Conservation (phyloP, 2,113 vertebrate species). For the Corydoras maculifer region DNA sequence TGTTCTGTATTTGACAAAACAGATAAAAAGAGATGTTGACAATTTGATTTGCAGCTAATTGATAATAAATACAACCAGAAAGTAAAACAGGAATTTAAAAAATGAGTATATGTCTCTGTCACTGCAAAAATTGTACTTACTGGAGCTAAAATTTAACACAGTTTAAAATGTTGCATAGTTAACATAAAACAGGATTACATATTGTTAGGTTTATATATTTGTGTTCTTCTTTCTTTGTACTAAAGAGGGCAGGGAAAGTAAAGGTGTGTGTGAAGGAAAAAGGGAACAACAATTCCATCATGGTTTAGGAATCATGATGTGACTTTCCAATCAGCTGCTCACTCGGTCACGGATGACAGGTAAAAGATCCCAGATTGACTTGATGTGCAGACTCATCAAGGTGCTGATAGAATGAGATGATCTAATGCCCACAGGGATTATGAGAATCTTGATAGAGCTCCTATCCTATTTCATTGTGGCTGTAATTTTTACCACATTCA, state of each 20-base stretch:
- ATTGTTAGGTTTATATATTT: too few relatives aligned
- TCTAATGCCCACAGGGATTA: conserved; percentile 28
- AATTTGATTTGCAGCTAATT: too few relatives aligned
- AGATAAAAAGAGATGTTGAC: too few relatives aligned
- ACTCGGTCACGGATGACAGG: conserved; percentile 25
- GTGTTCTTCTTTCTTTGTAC: too few relatives aligned
- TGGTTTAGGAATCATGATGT: not conserved
- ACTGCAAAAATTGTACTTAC: too few relatives aligned
- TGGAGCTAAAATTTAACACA: too few relatives aligned
- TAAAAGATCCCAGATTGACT: conserved; percentile 30
- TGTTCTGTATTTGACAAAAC: too few relatives aligned
- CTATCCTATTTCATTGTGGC: conserved; percentile 23
- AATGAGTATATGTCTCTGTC: too few relatives aligned
- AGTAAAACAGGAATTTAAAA: too few relatives aligned
- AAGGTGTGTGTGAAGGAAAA: not conserved
- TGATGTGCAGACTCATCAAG: conserved; percentile 39
- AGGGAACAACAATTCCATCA: conserved; percentile 2
- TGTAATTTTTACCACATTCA: conserved; percentile 17
- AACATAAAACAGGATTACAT: too few relatives aligned
- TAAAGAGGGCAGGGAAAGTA: not conserved
- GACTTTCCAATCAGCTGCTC: conserved; percentile 11
- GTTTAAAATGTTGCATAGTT: too few relatives aligned
- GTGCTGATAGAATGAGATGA: conserved; percentile 40
- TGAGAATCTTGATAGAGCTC: conserved; percentile 18
- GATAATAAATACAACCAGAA: too few relatives aligned